phyloP scores from a whole-genome alignment of 1,140 invertebrate genomes.

The Sipha flava region DNA sequence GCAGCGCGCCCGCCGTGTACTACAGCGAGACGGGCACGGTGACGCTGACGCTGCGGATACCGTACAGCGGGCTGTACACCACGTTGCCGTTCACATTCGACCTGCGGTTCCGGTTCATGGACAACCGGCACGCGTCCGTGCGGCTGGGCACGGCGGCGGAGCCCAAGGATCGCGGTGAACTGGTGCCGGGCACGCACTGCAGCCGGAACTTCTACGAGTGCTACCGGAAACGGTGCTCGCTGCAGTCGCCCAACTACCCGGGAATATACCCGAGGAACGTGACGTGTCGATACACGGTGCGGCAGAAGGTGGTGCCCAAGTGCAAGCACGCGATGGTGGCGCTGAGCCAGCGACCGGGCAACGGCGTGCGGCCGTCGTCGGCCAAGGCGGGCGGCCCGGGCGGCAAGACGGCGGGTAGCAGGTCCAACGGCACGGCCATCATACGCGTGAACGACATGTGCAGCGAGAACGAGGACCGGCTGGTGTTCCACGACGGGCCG shows the following conservation, averaged over 20 bases:
- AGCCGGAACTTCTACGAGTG: constrained; percentile 80
- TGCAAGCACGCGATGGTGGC: constrained; percentile 84
- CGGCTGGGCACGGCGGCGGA: constrained; percentile 61
- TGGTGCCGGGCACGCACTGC: constrained; percentile 78
- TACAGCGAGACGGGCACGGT: constrained; percentile 77
- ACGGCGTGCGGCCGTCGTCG: background rate
- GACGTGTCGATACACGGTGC: constrained; percentile 68
- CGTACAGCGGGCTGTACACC: constrained; percentile 49
- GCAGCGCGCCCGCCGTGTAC: constrained; percentile 60
- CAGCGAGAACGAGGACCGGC: constrained; percentile 65
- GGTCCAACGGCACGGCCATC: background rate
- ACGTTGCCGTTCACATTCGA: constrained; percentile 62
- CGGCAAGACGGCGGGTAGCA: background rate
- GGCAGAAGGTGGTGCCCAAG: constrained; percentile 72
- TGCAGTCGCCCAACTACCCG: constrained; percentile 84
- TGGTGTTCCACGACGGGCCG: constrained; percentile 78
- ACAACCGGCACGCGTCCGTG: constrained; percentile 63
- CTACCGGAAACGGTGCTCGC: constrained; percentile 67
- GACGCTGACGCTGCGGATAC: constrained; percentile 63
- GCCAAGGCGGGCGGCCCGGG: background rate
- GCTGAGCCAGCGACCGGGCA: constrained; percentile 49
- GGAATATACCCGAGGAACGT: constrained; percentile 83
- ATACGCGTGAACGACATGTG: constrained; percentile 75
- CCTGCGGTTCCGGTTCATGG: constrained; percentile 68
- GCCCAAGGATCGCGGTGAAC: constrained; percentile 60